phyloP scores from a whole-genome alignment of 2,797 vertebrate species.

The Spea hammondii region DNA sequence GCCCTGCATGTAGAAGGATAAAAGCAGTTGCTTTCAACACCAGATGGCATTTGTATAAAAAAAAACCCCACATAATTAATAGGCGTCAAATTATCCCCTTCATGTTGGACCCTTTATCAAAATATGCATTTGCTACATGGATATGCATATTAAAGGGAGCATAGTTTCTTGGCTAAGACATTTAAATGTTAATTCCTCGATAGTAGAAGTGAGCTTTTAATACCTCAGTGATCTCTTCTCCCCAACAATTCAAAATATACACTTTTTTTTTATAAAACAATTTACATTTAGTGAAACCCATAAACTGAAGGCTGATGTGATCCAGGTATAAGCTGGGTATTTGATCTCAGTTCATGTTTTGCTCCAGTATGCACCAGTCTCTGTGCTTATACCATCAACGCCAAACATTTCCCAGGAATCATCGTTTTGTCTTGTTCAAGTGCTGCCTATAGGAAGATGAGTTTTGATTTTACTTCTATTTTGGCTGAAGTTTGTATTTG shows the following conservation, averaged over 20 bases:
- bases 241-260: background rate
- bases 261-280: background rate
- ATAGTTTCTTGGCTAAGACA: no score
- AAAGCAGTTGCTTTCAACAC: no score
- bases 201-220: no score
- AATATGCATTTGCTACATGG: no score
- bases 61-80: no score
- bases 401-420: constrained; percentile 48
- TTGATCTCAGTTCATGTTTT: constrained; percentile 2
- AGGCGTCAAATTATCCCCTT: no score
- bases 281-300: background rate
- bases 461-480: constrained; percentile 67
- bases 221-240: no score
- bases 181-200: no score
- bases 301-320: background rate
- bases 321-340: background rate
- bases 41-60: no score
- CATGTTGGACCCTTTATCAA: no score
- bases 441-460: constrained; percentile 60
- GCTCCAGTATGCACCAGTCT: background rate
- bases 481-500: constrained; percentile 65
- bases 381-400: constrained; percentile 50
- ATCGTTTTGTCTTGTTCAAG: constrained; percentile 53
- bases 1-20: no score
- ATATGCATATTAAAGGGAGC: no score